phyloP scores from a whole-genome alignment of 1,140 invertebrate genomes.

The Cephus cinctus region DNA sequence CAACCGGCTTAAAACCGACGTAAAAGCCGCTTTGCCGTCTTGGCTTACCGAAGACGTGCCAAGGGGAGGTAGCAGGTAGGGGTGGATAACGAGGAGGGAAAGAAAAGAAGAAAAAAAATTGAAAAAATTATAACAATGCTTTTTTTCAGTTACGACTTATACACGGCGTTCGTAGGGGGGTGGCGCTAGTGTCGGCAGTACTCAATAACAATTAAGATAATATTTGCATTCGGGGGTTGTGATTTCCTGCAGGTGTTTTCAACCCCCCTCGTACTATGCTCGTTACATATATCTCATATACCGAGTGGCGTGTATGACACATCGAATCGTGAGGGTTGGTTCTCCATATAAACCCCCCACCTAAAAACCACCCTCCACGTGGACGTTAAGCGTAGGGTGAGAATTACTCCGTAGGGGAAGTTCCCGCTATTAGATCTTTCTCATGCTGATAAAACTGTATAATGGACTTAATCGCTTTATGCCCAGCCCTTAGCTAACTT shows the following conservation, averaged over 20 bases:
- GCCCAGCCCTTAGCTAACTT: slow-evolving; percentile 45
- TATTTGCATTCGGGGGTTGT: slow-evolving; percentile 54
- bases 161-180: not conserved
- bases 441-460: slow-evolving; percentile 56
- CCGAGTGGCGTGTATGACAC: slow-evolving; percentile 49
- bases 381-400: slow-evolving; percentile 25
- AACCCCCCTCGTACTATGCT: slow-evolving; percentile 1
- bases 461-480: slow-evolving; percentile 55
- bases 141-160: not conserved
- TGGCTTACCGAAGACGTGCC: slow-evolving; percentile 6
- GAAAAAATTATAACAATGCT: not conserved
- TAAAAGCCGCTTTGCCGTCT: slow-evolving; percentile 38
- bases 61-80: not conserved
- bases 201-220: slow-evolving; percentile 51
- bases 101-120: slow-evolving; percentile 10
- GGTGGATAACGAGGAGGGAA: not conserved
- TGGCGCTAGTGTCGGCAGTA: not conserved
- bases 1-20: slow-evolving; percentile 2
- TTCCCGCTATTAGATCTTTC: slow-evolving; percentile 53
- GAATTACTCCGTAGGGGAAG: slow-evolving; percentile 31
- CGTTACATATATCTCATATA: slow-evolving; percentile 4
- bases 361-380: no score
- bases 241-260: slow-evolving; percentile 56
- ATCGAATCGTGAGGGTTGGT: slow-evolving; percentile 34
- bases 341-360: no score